These are phyloP conservation scores for Nestor notabilis DNA, from an alignment of 2,113 vertebrate species.

Conservation along the genomic window DNA sequence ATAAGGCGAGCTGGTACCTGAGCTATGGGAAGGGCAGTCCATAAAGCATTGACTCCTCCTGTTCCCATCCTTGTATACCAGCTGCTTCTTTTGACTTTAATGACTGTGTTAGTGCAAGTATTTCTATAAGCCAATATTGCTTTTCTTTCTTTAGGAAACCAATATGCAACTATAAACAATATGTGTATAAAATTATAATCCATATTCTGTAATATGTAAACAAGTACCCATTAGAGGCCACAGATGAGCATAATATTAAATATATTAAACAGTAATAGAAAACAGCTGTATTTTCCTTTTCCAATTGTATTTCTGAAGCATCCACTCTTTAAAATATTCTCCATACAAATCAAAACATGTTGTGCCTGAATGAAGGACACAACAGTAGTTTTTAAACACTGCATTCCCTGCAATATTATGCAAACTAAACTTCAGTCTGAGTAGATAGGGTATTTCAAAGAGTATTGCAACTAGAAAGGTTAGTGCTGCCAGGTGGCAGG, in stretches of 20 bases:
- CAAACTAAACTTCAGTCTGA: slow-evolving; percentile 15
- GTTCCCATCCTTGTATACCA: background rate
- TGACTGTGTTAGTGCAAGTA: background rate
- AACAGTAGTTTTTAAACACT: slow-evolving; percentile 58
- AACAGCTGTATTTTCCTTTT: slow-evolving; percentile 57
- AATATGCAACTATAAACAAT: slow-evolving; percentile 56
- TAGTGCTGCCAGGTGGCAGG: background rate
- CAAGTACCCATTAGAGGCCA: slow-evolving; percentile 40
- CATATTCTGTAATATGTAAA: slow-evolving; percentile 60
- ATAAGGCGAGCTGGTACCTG: background rate
- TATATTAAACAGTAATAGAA: slow-evolving; percentile 65
- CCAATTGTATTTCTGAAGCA: slow-evolving; percentile 58
- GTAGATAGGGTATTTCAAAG: background rate
- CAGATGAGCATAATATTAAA: slow-evolving; percentile 60
- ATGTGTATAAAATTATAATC: slow-evolving; percentile 71
- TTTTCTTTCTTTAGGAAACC: slow-evolving; percentile 62
- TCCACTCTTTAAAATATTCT: slow-evolving; percentile 65
- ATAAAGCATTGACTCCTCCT: background rate
- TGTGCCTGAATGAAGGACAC: slow-evolving; percentile 37
- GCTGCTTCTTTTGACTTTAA: background rate
- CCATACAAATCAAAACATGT: slow-evolving; percentile 66
- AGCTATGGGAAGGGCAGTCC: background rate
- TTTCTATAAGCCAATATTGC: background rate
- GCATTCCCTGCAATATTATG: slow-evolving; percentile 14
- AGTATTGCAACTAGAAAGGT: background rate